Conservation (phyloP, 2,113 vertebrate genomes). For the Bagarius yarrelli region DNA sequence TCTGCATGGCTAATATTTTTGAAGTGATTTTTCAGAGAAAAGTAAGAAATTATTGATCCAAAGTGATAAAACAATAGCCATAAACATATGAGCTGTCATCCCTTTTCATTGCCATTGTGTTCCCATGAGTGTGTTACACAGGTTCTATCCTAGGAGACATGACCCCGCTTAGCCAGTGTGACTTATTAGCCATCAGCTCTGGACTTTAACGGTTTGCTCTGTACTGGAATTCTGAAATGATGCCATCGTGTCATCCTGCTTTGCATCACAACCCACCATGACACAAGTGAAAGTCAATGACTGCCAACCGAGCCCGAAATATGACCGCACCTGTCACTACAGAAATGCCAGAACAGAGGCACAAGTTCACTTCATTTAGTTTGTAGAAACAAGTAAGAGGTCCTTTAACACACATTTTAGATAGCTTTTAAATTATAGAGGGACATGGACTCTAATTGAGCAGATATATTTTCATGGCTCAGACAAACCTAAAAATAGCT, state of each 20-base stretch:
- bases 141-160: conserved; percentile 10
- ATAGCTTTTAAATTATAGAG: conserved; percentile 1
- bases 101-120: conserved; percentile 1
- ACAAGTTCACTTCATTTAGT: conserved; percentile 36
- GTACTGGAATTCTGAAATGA: conserved; percentile 41
- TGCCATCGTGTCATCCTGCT: conserved; percentile 36
- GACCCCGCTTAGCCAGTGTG: conserved; percentile 3
- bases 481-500: background rate
- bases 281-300: conserved; percentile 42
- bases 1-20: conserved; percentile 1
- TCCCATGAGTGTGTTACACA: background rate
- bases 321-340: conserved; percentile 55
- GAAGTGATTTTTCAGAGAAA: background rate
- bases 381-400: conserved; percentile 8
- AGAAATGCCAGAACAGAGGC: conserved; percentile 42
- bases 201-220: conserved; percentile 36
- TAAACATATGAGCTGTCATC: background rate
- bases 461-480: conserved; percentile 8
- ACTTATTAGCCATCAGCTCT: conserved; percentile 38
- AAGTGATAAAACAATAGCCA: background rate
- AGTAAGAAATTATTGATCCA: background rate
- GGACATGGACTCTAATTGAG: conserved; percentile 25
- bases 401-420: background rate
- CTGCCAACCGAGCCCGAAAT: conserved; percentile 49
- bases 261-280: conserved; percentile 51